phyloP scores from a whole-genome alignment of 2,888 invertebrate genomes.

The Trichopria drosophilae region DNA sequence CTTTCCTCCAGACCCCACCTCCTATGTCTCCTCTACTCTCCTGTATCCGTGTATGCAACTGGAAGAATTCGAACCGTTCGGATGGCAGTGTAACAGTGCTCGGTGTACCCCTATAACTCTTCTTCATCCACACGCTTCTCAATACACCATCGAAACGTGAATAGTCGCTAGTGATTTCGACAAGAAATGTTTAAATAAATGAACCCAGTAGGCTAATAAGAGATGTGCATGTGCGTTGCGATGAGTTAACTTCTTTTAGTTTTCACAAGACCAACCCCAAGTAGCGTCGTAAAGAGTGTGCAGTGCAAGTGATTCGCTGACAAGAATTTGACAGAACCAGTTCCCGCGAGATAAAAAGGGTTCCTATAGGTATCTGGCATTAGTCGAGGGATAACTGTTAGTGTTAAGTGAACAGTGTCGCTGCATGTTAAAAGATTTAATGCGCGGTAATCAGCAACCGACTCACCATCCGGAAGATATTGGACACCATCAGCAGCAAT shows the following conservation, averaged over 20 bases:
- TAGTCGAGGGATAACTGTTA: too few relatives aligned
- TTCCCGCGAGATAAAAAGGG: conserved; percentile 2
- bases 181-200: too few relatives aligned
- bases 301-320: background rate
- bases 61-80: conserved; percentile 45
- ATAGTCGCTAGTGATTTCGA: too few relatives aligned
- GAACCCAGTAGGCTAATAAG: too few relatives aligned
- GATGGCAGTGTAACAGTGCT: conserved; percentile 43
- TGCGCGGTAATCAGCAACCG: conserved; percentile 40
- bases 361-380: background rate
- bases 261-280: too few relatives aligned
- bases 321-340: background rate
- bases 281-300: background rate
- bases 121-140: too few relatives aligned
- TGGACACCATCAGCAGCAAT: conserved; percentile 32
- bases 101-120: conserved; percentile 31
- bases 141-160: too few relatives aligned
- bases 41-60: conserved; percentile 38
- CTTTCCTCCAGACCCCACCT: conserved; percentile 20
- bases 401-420: background rate
- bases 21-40: conserved; percentile 19
- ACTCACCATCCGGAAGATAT: conserved; percentile 38
- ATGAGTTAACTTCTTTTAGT: too few relatives aligned
- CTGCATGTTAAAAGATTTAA: conserved; percentile 10
- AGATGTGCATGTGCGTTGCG: too few relatives aligned